Percentiles rank a stretch among this genome's conserved stretches.
These are phyloP conservation scores for Syngnathus scovelli DNA, from an alignment of 2,113 vertebrate genomes.

Conservation along the genomic window DNA sequence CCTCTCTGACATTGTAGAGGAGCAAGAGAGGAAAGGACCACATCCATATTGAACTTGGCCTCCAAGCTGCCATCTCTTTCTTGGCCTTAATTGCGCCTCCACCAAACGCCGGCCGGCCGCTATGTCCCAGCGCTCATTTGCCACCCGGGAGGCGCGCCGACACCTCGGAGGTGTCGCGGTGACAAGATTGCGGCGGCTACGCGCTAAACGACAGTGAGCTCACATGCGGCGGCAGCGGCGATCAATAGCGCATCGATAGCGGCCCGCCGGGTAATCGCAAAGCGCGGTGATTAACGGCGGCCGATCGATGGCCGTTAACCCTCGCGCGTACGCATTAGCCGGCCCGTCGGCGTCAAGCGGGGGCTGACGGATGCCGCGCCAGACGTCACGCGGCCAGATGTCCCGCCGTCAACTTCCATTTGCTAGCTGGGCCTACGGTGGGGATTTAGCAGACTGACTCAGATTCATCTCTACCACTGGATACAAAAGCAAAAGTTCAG, in stretches of 20 bases:
- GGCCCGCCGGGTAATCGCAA: conserved; percentile 66
- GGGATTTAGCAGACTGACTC: not conserved
- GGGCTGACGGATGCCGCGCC: not conserved
- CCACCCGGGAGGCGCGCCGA: conserved; percentile 46
- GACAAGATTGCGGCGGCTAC: conserved; percentile 55
- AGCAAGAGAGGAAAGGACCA: not conserved
- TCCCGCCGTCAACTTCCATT: not conserved
- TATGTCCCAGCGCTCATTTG: conserved; percentile 34
- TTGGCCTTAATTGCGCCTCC: not conserved
- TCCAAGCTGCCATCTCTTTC: not conserved
- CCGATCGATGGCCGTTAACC: conserved; percentile 67
- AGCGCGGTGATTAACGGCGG: conserved; percentile 61
- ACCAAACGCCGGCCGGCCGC: conserved; percentile 32
- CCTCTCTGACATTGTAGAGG: not conserved
- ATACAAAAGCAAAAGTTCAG: no score
- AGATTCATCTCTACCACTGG: no score
- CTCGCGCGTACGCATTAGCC: conserved; percentile 42
- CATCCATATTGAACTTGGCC: not conserved
- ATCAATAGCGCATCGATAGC: conserved; percentile 62
- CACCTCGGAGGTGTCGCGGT: conserved; percentile 47
- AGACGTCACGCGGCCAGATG: not conserved
- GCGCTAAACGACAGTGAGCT: conserved; percentile 66
- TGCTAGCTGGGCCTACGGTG: not conserved
- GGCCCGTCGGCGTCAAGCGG: not conserved
- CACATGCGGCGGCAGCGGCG: conserved; percentile 38